Percentiles rank a stretch among this genome's conserved stretches.
Evolutionary conservation across 2,888 invertebrate species (phyloP).

Genomic region (Agelastica alni): DNA sequence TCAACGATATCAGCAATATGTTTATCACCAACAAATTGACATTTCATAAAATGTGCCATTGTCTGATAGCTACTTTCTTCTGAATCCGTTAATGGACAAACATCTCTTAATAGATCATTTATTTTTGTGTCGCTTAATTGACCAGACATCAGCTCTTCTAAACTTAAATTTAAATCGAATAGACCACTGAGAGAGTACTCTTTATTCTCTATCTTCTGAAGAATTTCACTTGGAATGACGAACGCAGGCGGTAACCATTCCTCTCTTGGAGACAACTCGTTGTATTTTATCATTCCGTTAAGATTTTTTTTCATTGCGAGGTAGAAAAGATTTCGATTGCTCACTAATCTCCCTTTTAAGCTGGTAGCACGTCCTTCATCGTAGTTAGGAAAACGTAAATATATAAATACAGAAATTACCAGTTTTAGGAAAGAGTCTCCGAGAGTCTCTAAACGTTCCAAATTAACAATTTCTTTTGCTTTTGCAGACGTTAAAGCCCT

Average conservation of each 20-base stretch:
- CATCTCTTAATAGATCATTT: conserved; percentile 33
- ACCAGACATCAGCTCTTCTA: conserved; percentile 55
- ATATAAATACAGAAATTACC: conserved; percentile 73
- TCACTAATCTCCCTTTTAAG: conserved; percentile 72
- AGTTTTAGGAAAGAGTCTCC: conserved; percentile 90
- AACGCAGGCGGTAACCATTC: conserved; percentile 86
- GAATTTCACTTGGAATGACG: conserved; percentile 62
- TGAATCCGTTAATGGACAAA: conserved; percentile 38
- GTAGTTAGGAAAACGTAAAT: conserved; percentile 67
- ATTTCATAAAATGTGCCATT: conserved; percentile 57
- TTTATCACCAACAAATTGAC: conserved; percentile 65
- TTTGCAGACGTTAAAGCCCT: conserved; percentile 73
- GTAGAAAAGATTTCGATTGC: conserved; percentile 86
- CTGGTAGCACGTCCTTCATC: conserved; percentile 81
- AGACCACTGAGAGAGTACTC: conserved; percentile 57
- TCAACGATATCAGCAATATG: conserved; percentile 82
- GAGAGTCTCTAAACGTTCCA: conserved; percentile 84
- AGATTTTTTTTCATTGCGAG: conserved; percentile 64
- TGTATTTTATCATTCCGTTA: conserved; percentile 66
- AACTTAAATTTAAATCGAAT: conserved; percentile 56
- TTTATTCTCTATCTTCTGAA: conserved; percentile 52
- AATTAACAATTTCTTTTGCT: conserved; percentile 74
- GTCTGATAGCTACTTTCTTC: conserved; percentile 40
- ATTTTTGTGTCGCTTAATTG: conserved; percentile 41
- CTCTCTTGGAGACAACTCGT: conserved; percentile 66